Percentiles rank a stretch among this genome's conserved stretches.
phyloP scores from a whole-genome alignment of 2,797 vertebrate genomes.

The Microcaecilia unicolor region DNA sequence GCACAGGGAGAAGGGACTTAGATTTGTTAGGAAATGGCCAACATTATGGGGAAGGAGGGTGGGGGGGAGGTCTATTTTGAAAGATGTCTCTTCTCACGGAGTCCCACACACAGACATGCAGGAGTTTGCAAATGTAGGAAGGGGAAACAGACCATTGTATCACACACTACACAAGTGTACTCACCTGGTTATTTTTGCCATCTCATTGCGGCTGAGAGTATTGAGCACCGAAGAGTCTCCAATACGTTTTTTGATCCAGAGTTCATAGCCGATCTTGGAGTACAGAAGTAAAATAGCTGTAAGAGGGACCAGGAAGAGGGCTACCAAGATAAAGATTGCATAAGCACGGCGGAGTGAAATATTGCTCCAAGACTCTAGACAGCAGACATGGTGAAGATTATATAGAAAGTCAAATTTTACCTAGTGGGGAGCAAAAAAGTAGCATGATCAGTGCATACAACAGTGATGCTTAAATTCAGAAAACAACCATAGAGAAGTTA shows the following conservation, averaged over 20 bases:
- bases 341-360: conserved; percentile 54
- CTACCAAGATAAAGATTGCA: conserved; percentile 74
- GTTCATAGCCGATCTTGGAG: conserved; percentile 59
- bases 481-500: no score
- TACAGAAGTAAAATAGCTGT: conserved; percentile 68
- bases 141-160: no score
- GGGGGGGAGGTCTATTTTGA: no score
- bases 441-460: no score
- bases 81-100: no score
- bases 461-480: no score
- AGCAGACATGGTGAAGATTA: conserved; percentile 69
- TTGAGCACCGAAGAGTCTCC: conserved; percentile 64
- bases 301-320: conserved; percentile 68
- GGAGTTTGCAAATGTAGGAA: no score
- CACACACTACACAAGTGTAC: no score
- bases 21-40: no score
- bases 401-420: conserved; percentile 78
- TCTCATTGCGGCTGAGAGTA: conserved; percentile 68
- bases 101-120: no score
- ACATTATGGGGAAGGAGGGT: no score
- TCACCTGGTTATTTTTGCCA: conserved; percentile 67
- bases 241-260: conserved; percentile 72
- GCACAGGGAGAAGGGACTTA: no score
- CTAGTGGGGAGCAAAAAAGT: conserved; percentile 39
- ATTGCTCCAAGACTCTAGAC: conserved; percentile 65